These are phyloP conservation scores for Sphecodes monilicornis DNA, from an alignment of 2,888 invertebrate species.

Conservation along the genomic window DNA sequence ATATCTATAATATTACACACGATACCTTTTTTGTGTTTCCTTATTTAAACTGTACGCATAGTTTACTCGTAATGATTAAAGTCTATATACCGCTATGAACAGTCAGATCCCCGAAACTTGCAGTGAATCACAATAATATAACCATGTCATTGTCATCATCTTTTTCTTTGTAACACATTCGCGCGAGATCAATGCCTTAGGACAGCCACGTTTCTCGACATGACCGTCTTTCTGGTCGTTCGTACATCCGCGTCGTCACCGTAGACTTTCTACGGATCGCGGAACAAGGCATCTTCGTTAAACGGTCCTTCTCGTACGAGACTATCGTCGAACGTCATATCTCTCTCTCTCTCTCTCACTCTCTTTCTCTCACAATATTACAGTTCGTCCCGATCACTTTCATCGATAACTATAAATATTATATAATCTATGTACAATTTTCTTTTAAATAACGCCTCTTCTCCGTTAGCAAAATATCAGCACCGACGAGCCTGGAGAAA, in stretches of 20 bases:
- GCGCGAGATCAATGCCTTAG: conserved; percentile 45
- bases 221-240: conserved; percentile 15
- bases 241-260: conserved; percentile 18
- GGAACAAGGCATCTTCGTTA: conserved; percentile 67
- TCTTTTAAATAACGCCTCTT: conserved; percentile 77
- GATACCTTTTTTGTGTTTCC: conserved; percentile 72
- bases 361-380: conserved; percentile 28
- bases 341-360: neutral
- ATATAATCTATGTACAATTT: conserved; percentile 82
- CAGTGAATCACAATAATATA: conserved; percentile 63
- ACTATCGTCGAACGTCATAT: conserved; percentile 54
- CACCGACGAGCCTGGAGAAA: conserved; percentile 53
- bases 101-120: conserved; percentile 75
- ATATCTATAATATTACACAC: conserved; percentile 83
- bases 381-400: conserved; percentile 47
- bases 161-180: conserved; percentile 47
- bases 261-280: conserved; percentile 41
- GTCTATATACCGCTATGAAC: conserved; percentile 80
- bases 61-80: conserved; percentile 81
- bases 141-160: conserved; percentile 37
- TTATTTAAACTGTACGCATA: conserved; percentile 81
- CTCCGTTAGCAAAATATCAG: conserved; percentile 75
- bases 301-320: conserved; percentile 16
- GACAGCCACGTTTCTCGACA: conserved; percentile 6
- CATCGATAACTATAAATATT: conserved; percentile 81